Base-by-base conservation (phyloP, 2,888 invertebrate species). In the Drosophila basisetae region DNA sequence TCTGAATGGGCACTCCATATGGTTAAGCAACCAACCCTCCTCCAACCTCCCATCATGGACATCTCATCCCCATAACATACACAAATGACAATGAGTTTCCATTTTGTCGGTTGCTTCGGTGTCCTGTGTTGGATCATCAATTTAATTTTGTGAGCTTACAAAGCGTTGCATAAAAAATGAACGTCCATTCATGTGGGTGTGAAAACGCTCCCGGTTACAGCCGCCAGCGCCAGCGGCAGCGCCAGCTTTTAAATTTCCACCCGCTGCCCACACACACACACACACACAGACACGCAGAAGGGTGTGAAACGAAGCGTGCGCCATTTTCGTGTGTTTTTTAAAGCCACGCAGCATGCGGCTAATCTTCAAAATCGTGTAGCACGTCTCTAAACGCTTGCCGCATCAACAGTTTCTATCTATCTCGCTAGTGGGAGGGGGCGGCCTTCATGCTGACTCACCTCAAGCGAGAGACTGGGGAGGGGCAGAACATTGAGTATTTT, bases 311-410 rank as follows among this genome's bases (percentile, higher is more conserved):
- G 76, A 80, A 85, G 85, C 90, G 80, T 84, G 69, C 70, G 65
- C 60, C 72, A 73, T 89, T 89, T 87, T 82, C 85, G 77, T 68
- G 74, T 84, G 88, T 84, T 87, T 73, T 68, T 76, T 79, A 68
- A 78, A 74, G 83, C 83, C 76, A 77, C 80, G 62, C 87, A 76
- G 82, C 87, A 89, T 77, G 77, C 74, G 76, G 84, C 87, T 89
- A 89, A 88, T 88, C 91, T 89, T 82, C 59, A 84, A 90, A 88
- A 90, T 89, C 89, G 69, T 89, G 86, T 89, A 76, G 74, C 71
- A 80, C 80, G 88, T 82, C 90, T 84, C 80, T 76, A 76, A 86
- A 82, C 74, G 80, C 73, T 82, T 76, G 75, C 75, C 83, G 81
- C 86, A 75, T 85, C 84, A 88, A 88, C 89, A 84, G 86, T 84